Evolutionary conservation across 2,113 vertebrate genomes (phyloP), one percentile per base, ranked within the genome.

Genomic region (Poeciliopsis retropinna): DNA sequence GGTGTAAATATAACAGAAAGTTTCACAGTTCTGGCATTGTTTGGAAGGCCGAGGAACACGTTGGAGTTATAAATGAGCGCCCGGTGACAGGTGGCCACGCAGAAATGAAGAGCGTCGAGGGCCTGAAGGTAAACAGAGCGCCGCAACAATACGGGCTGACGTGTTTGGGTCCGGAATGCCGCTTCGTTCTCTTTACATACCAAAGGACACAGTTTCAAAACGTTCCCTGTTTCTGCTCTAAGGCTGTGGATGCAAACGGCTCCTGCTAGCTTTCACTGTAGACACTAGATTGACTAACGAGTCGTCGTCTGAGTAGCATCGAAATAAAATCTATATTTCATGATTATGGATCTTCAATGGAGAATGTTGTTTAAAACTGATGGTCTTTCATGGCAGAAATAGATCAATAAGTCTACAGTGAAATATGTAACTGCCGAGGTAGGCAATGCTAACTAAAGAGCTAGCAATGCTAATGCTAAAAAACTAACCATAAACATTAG

Each of bases 1-100:
- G 90, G 90, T 88, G 79, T 90, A 93, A 93, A 92, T 91, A 91
- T 91, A 93, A 92, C 91, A 94, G 86, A 92, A 80, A 86, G 86
- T 91, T 91, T 86, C 81, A 83, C 72, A 88, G 87, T 86, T 90
- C 84, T 89, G 89, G 85, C 85, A 85, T 90, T 92, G 89, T 93
- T 93, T 92, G 88, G 90, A 87, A 84, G 88, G 85, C 39, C 79
- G 39, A 86, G 85, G 86, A 83, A 84, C 82, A 72, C 57, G 68
- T 78, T 63, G 3, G 66, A 1, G 70, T 91, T 88, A 91, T 84
- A 91, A 92, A 93, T 87, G 78, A 78, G 83, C 51, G 70, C 77
- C 65, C 68, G 28, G 79, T 93, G 90, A 94, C 90, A 92, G 89
- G 91, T 91, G 90, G 87, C 75, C 47, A 78, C 63, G 85, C 77